These are phyloP conservation scores for Drosophila chauvacae DNA, from an alignment of 1,140 invertebrate species.

Conservation along the genomic window DNA sequence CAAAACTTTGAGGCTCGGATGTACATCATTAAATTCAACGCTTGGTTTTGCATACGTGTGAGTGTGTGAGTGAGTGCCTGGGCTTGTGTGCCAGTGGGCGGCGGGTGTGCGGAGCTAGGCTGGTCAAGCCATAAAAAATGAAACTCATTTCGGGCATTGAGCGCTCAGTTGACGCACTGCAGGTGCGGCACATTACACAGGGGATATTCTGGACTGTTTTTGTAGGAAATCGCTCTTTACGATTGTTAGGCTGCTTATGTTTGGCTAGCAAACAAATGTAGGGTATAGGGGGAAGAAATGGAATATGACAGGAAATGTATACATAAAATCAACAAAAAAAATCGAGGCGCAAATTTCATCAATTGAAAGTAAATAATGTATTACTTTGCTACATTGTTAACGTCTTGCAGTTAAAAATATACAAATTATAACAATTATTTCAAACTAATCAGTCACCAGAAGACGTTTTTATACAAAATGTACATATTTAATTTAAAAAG, in stretches of 20 bases:
- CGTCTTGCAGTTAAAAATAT: not conserved
- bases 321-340: not conserved
- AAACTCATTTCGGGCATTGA: slow-evolving; percentile 58
- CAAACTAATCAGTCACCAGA: not conserved
- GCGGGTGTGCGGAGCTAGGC: slow-evolving; percentile 5
- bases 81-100: not conserved
- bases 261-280: slow-evolving; percentile 3
- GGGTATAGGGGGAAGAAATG: not conserved
- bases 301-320: not conserved
- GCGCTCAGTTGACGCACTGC: slow-evolving; percentile 68
- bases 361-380: not conserved
- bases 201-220: slow-evolving; percentile 33
- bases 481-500: no score
- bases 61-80: not conserved
- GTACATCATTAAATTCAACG: slow-evolving; percentile 58
- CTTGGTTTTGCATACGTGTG: slow-evolving; percentile 51
- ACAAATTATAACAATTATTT: no score
- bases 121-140: slow-evolving; percentile 58
- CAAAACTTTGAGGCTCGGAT: slow-evolving; percentile 47
- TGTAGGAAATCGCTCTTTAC: slow-evolving; percentile 54
- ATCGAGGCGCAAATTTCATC: no score
- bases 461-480: not conserved
- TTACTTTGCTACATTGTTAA: not conserved
- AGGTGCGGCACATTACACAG: slow-evolving; percentile 66
- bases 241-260: slow-evolving; percentile 39